Base-by-base conservation (phyloP, 2,888 invertebrate species). In the Atherix ibis region DNA sequence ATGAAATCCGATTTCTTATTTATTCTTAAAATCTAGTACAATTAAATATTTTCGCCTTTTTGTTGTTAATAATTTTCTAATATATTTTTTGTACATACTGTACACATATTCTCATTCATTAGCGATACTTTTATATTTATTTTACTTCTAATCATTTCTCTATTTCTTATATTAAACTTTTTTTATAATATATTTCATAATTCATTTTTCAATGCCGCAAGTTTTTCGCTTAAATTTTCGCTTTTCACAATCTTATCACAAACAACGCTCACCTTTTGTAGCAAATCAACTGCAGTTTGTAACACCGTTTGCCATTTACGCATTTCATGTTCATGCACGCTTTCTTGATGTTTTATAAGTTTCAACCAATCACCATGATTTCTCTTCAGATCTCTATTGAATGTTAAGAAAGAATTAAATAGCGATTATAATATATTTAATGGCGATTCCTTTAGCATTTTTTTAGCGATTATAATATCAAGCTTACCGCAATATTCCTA, bases 361-460 rank as follows among this genome's bases (percentile, higher is more conserved):
- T 72, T 67, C 38, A 82, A 67, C 88, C 88, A 89, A 53, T 84
- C 82, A 49, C 84, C 78, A 53, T 78, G 75, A 46, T 74, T 71
- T 49, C 73, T 72, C 18, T 83, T 81, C 37, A 76, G 69, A 52
- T 73, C 68, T 49, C 78, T 79, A n/a, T n/a, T n/a, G n/a, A n/a
- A n/a, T n/a, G n/a, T n/a, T n/a, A n/a, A n/a, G 46, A 15, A 49
- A 50, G 38, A 36, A 31, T 18, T 14, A 27, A 29, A n/a, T 15
- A 27, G 24, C 15, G 13, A 17, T 25, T 15, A 10, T 15, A 5
- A n/a, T n/a, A n/a, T 5, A 27, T 27, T 27, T 27, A n/a, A n/a
- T n/a, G n/a, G n/a, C n/a, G n/a, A n/a, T n/a, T n/a, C n/a, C n/a
- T n/a, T n/a, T n/a, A n/a, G n/a, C n/a, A n/a, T n/a, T n/a, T n/a